These are phyloP conservation scores for Holacanthella duospinosa DNA, from an alignment of 2,888 invertebrate species.

Conservation along the genomic window DNA sequence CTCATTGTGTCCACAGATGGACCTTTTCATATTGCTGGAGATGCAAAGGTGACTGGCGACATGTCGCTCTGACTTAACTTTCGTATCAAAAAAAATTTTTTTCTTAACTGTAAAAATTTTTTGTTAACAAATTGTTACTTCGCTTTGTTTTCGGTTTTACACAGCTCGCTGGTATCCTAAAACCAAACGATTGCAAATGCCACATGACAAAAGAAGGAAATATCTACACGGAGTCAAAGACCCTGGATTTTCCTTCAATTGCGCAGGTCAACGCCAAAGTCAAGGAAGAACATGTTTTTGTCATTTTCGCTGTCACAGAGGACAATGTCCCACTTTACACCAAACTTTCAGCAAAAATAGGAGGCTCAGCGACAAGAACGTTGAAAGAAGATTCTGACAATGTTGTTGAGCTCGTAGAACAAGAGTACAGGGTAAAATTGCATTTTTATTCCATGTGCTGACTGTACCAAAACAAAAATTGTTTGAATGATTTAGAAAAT, in stretches of 20 bases:
- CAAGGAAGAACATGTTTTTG: conserved; percentile 84
- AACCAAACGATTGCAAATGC: conserved; percentile 83
- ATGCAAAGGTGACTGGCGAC: conserved; percentile 98
- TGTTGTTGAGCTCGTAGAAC: conserved; percentile 83
- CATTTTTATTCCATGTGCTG: too few species aligned
- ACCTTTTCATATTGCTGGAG: conserved; percentile 99
- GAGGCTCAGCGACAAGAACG: conserved; percentile 81
- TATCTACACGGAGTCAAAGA: conserved; percentile 67
- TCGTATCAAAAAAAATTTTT: background rate
- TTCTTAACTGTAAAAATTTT: background rate
- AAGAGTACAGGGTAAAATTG: conserved; percentile 71
- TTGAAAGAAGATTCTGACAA: conserved; percentile 89
- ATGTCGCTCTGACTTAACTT: conserved; percentile 8
- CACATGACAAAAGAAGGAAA: conserved; percentile 59
- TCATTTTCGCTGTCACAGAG: conserved; percentile 91
- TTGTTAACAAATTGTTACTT: too few species aligned
- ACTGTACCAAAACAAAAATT: too few species aligned
- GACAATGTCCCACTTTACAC: conserved; percentile 74
- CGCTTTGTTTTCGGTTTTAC: too few species aligned
- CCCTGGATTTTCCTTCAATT: conserved; percentile 93
- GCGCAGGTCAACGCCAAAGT: conserved; percentile 65
- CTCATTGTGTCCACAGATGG: conserved; percentile 72
- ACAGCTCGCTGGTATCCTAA: conserved; percentile 77
- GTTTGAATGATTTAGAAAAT: conserved; percentile 7
- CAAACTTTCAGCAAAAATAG: conserved; percentile 71